Base-by-base conservation (phyloP, 2,888 invertebrate genomes). In the Clostera curtula region DNA sequence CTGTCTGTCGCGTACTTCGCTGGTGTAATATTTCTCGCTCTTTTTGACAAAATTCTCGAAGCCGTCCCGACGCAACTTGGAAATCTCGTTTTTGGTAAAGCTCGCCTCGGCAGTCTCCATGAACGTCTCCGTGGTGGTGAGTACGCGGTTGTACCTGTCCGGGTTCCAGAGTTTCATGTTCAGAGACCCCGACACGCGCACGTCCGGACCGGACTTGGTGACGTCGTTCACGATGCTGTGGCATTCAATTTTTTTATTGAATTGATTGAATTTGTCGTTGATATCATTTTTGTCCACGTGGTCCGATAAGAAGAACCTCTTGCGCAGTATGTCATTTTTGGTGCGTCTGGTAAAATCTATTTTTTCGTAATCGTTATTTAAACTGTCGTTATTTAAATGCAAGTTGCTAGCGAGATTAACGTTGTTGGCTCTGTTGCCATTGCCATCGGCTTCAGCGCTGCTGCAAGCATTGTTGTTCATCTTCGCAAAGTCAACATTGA, bases 1-100 rank as follows among this genome's bases (percentile, higher is more conserved):
- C 1, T 65, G 56, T 5, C 65, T 56, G 20, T 79, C 79, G 1
- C 62, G 53, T 0, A 51, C 47, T 30, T 76, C 79, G 4, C 56
- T 71, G 0, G 75, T 76, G 31, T 76, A 85, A 31, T 77, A 85
- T 13, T 67, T 70, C 29, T 85, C 85, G 50, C 83, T 83, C n/a
- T 71, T 65, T 46, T 83, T 83, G 1, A 84, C 53, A 33, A 84
- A 84, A 1, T 58, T 71, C 29, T 83, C 84, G 2, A 84, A 70
- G 18, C 75, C 69, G 16, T 82, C 79, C 1, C 43, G 46, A 17
- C 57, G 63, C 0, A 62, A 34, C 44, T 67, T 71, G 1, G 67
- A 59, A 1, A 80, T 41, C 29, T 73, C 62, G 29, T 57, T 65
- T 43, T 76, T 82, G 2, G 73, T 77, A 43, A 79, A 80, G 35